Evolutionary conservation across 2,797 vertebrate species (phyloP).

Genomic region (Champsocephalus esox): DNA sequence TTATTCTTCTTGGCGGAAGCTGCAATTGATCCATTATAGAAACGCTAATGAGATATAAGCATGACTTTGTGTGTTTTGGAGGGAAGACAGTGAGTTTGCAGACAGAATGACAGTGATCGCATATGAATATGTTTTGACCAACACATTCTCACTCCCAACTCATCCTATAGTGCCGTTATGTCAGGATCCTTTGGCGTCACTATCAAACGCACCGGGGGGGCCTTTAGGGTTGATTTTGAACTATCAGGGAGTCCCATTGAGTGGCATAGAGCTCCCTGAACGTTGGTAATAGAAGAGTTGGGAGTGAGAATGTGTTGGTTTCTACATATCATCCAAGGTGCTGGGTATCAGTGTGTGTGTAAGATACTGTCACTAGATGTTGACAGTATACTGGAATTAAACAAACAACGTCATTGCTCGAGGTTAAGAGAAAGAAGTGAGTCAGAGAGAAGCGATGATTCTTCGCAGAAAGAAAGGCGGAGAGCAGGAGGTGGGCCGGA

Average conservation of each 20-base stretch:
- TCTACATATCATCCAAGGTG: background rate
- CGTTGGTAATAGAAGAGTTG: too few species aligned
- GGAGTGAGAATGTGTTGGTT: background rate
- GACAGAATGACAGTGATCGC: background rate
- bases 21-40: too few species aligned
- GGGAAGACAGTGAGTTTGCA: conserved; percentile 18
- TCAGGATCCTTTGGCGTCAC: too few species aligned
- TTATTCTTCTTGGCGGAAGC: too few species aligned
- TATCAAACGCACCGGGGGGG: too few species aligned
- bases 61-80: background rate
- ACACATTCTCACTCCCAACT: too few species aligned
- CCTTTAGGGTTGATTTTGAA: too few species aligned
- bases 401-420: conserved; percentile 17
- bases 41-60: background rate
- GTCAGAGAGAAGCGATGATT: background rate
- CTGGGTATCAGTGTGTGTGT: background rate
- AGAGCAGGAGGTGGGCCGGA: conserved; percentile 6
- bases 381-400: conserved; percentile 3
- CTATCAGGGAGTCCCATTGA: too few species aligned
- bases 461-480: conserved; percentile 3
- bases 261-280: too few species aligned
- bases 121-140: background rate
- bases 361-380: conserved; percentile 12
- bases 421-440: conserved; percentile 29
- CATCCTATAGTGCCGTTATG: too few species aligned